Evolutionary conservation across 1,140 invertebrate species (phyloP).

Genomic region (Zaprionus gabonicus): DNA sequence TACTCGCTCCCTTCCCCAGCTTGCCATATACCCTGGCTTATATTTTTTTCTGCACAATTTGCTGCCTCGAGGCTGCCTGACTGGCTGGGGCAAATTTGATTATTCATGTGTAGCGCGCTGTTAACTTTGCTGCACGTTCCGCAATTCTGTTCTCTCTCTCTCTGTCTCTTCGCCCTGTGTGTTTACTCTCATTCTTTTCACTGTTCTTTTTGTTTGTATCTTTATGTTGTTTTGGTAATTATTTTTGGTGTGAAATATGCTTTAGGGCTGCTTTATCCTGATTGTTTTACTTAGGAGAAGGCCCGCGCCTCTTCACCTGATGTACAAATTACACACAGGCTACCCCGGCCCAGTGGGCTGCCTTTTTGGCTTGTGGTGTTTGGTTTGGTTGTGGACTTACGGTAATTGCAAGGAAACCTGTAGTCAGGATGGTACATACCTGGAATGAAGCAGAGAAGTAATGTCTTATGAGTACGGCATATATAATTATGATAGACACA

Average conservation of each 20-base stretch:
- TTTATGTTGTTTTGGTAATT: conserved; percentile 58
- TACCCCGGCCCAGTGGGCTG: background rate
- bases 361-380: conserved; percentile 1
- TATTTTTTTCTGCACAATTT: conserved; percentile 31
- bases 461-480: conserved; percentile 8
- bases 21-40: background rate
- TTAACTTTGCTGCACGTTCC: background rate
- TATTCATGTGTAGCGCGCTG: conserved; percentile 46
- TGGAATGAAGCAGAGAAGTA: conserved; percentile 31
- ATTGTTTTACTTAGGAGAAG: conserved; percentile 36
- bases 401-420: conserved; percentile 23
- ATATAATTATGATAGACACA: conserved; percentile 30
- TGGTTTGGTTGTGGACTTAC: conserved; percentile 26
- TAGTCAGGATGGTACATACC: conserved; percentile 33
- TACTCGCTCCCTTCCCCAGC: background rate
- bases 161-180: background rate
- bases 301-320: conserved; percentile 16
- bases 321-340: conserved; percentile 12
- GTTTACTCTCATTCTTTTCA: background rate
- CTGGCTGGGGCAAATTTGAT: conserved; percentile 47
- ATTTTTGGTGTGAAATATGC: conserved; percentile 63
- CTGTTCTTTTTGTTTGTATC: conserved; percentile 9
- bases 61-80: conserved; percentile 3
- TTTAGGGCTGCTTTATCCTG: conserved; percentile 42
- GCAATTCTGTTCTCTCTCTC: background rate